phyloP scores from a whole-genome alignment of 2,797 vertebrate species.

The Ptychobarbus kaznakovi region DNA sequence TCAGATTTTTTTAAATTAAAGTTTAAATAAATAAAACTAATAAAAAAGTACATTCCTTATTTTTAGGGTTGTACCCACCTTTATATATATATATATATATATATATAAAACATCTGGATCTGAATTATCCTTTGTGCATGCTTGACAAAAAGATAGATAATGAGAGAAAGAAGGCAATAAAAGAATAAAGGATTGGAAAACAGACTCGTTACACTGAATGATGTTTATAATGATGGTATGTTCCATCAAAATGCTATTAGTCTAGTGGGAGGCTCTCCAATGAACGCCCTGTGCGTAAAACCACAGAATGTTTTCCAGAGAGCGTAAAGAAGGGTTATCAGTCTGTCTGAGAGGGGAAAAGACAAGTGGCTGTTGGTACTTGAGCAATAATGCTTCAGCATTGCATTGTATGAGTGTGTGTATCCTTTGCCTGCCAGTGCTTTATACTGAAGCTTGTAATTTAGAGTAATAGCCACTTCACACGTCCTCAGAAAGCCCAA shows the following conservation, averaged over 20 bases:
- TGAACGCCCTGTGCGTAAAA: constrained; percentile 47
- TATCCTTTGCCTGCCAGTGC: constrained; percentile 52
- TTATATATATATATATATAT: too few species aligned
- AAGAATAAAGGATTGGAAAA: neutral
- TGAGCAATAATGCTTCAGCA: constrained; percentile 59
- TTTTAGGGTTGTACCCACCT: neutral
- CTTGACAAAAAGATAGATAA: neutral
- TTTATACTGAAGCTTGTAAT: constrained; percentile 65
- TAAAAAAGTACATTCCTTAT: neutral
- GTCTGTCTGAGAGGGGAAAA: constrained; percentile 61
- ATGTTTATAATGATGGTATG: constrained; percentile 12
- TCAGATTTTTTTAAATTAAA: neutral
- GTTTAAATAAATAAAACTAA: neutral
- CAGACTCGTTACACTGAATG: neutral
- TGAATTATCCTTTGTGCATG: neutral
- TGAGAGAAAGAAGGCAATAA: neutral
- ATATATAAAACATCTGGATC: neutral
- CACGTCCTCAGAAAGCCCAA: constrained; percentile 49
- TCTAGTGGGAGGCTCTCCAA: constrained; percentile 24
- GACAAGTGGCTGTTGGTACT: constrained; percentile 64
- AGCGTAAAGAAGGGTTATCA: constrained; percentile 64
- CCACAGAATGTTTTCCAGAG: constrained; percentile 55
- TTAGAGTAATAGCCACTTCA: constrained; percentile 67
- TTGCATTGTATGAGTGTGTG: constrained; percentile 30
- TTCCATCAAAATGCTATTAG: constrained; percentile 24